Conservation (phyloP, 2,888 invertebrate species). For the Nemurella pictetii region DNA sequence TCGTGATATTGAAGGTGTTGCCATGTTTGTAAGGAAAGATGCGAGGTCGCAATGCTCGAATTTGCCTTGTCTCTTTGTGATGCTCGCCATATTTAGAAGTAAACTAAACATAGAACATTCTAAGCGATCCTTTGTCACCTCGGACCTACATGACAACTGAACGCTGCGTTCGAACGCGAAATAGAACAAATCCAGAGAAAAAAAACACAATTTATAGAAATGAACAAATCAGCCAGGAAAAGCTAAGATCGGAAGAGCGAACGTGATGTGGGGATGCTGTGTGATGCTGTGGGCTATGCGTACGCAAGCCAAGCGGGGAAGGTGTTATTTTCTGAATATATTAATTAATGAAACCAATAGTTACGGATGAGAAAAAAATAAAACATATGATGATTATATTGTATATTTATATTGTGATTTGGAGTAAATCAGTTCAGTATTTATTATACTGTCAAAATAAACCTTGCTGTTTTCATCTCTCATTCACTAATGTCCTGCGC, state of each 20-base stretch:
- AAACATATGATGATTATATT: slow-evolving; percentile 56
- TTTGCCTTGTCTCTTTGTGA: slow-evolving; percentile 29
- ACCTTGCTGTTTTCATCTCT: no score
- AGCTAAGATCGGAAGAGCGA: not conserved
- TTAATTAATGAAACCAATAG: slow-evolving; percentile 42
- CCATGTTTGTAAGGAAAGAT: slow-evolving; percentile 33
- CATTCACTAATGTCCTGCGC: no score
- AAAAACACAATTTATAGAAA: not conserved
- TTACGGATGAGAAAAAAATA: slow-evolving; percentile 39
- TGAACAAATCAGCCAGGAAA: not conserved
- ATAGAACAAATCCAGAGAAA: not conserved
- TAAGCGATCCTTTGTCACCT: not conserved
- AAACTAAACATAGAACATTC: not conserved
- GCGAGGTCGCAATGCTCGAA: not conserved
- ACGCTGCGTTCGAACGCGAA: no score
- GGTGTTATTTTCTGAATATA: slow-evolving; percentile 61
- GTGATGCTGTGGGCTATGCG: not conserved
- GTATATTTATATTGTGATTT: slow-evolving; percentile 61
- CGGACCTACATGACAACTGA: not conserved
- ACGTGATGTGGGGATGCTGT: not conserved
- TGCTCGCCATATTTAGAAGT: not conserved
- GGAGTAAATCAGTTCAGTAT: slow-evolving; percentile 60
- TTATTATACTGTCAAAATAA: slow-evolving; percentile 57
- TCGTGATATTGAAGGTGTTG: not conserved
- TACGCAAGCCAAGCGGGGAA: slow-evolving; percentile 53